Conservation (phyloP, 2,888 invertebrate genomes). For the Coecobrya sp. region DNA sequence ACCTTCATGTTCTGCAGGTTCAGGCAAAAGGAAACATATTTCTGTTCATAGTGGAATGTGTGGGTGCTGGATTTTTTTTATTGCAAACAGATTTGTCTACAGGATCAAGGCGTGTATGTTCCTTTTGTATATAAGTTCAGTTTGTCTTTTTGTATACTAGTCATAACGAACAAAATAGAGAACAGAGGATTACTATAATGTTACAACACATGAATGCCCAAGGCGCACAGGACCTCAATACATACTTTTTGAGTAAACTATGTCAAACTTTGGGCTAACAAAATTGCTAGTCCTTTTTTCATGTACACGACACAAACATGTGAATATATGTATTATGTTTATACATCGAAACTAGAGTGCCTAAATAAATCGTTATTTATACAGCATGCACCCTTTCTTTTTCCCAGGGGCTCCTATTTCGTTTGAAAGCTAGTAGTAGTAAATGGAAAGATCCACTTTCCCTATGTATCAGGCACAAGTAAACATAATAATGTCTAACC, state of each 20-base stretch:
- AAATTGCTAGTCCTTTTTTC: not conserved
- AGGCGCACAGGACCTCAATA: not conserved
- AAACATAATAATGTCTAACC: conserved; percentile 4
- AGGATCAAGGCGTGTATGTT: not conserved
- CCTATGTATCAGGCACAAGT: conserved; percentile 4
- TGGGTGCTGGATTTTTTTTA: not conserved
- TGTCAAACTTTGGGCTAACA: not conserved
- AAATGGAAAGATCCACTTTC: not conserved
- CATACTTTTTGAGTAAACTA: not conserved
- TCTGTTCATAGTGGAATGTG: not conserved
- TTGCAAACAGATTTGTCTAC: not conserved
- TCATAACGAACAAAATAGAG: not conserved
- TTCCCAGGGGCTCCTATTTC: not conserved
- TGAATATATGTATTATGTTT: too few species aligned
- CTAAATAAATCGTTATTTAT: too few species aligned
- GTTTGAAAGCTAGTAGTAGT: not conserved
- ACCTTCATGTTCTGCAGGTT: not conserved
- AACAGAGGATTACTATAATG: not conserved
- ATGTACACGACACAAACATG: too few species aligned
- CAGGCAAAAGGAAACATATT: too few species aligned
- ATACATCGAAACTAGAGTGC: too few species aligned
- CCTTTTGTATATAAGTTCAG: not conserved
- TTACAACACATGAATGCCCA: not conserved
- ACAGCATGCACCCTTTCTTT: too few species aligned
- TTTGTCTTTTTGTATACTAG: not conserved